Conservation (phyloP, 1,140 invertebrate species). For the Lasaia peninsularis region DNA sequence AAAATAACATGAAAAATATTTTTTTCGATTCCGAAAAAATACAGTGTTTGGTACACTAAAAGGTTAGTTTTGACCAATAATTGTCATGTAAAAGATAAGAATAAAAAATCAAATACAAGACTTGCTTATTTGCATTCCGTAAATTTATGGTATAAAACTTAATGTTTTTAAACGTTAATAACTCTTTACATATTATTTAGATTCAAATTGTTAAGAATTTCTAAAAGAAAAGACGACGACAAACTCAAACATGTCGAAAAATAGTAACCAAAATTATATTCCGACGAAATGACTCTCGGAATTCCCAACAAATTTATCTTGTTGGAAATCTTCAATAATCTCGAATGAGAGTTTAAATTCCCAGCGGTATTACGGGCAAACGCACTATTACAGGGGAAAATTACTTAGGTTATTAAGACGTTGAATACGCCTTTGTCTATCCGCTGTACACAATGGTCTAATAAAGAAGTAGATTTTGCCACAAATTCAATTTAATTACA, state of each 20-base stretch:
- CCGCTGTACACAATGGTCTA: constrained; percentile 28
- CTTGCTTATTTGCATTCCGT: too few species aligned
- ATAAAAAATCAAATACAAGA: too few species aligned
- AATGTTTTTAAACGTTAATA: too few species aligned
- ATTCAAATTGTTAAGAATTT: too few species aligned
- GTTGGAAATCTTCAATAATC: constrained; percentile 2
- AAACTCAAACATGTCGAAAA: not conserved
- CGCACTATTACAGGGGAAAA: constrained; percentile 12
- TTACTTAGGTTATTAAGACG: constrained; percentile 26
- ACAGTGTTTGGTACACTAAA: too few species aligned
- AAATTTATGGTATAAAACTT: too few species aligned
- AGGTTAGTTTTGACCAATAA: too few species aligned
- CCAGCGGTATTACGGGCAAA: not conserved
- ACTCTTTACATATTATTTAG: too few species aligned
- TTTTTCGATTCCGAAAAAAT: too few species aligned
- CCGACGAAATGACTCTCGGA: not conserved
- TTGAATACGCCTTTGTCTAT: constrained; percentile 22
- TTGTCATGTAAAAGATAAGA: too few species aligned
- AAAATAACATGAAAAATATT: too few species aligned
- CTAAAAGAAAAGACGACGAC: too few species aligned
- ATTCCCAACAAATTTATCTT: not conserved
- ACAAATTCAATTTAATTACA: constrained; percentile 42
- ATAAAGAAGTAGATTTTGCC: constrained; percentile 31
- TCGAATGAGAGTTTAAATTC: constrained; percentile 3
- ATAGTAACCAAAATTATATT: not conserved